Base-by-base conservation (phyloP, 2,797 vertebrate species). In the Salmo trutta region DNA sequence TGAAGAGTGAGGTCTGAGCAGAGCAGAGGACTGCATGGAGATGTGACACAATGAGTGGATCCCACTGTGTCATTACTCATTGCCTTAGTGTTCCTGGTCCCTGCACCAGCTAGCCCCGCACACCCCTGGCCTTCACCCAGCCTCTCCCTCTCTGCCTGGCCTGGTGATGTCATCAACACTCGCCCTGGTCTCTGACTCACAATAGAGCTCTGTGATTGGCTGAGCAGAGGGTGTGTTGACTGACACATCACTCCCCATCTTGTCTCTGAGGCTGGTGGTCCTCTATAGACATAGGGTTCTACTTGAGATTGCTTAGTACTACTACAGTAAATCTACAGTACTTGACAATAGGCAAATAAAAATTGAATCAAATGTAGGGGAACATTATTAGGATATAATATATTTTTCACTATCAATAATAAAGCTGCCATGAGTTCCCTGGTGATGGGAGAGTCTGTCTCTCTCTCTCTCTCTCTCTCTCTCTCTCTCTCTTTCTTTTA, bases 1-100 rank as follows among this genome's bases (percentile, higher is more conserved):
- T 76, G 59, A 64, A 81, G 80, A 82, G 24, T 78, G 52, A 80
- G 81, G 82, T 86, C 75, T 75, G 56, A 53, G 56, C 10, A 47
- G 41, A 47, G 41, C 2, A 47, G 10, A 47, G 10, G 41, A 47
- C 41, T 12, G 36, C 77, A 72, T 10, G 47, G 1, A 33, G 74
- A 73, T 56, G 53, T 59, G 59, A 74, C 54, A 47, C 41, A 47
- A 47, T 47, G 41, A 47, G 41, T 17, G 74, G 12, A 12, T 33
- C 41, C n/a, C 36, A 21, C 64, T 74, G 24, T 52, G 29, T 24
- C 19, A 64, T 74, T 75, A 68, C 73, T 77, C 73, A 68, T 67
- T 24, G n/a, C 27, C 41, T 67, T 72, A 53, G 15, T 70, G 53
- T 81, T 33, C n/a, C 31, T 3, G 29, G 27, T 24, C 19, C 53